Conservation (phyloP, 2,888 invertebrate species). For the Stramonita haemastoma region DNA sequence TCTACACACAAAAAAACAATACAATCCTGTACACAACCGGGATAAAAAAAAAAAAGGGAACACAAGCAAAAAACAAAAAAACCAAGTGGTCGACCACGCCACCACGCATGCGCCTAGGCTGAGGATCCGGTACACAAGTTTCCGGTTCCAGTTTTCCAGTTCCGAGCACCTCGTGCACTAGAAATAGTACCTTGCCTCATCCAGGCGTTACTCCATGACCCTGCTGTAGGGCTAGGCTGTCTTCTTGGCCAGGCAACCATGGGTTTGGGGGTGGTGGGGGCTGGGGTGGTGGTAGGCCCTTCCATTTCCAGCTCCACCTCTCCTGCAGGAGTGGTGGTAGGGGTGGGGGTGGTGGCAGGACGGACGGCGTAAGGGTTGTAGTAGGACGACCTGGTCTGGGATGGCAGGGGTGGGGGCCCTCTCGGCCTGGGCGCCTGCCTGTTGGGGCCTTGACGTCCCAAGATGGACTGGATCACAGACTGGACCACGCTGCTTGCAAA, state of each 20-base stretch:
- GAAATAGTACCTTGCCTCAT: not conserved
- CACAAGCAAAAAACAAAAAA: not conserved
- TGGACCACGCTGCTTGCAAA: too few relatives aligned
- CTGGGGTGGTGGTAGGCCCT: slow-evolving; percentile 9
- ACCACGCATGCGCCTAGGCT: not conserved
- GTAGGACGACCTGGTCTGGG: not conserved
- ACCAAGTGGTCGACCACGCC: not conserved
- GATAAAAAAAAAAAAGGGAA: too few relatives aligned
- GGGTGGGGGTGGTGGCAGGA: not conserved
- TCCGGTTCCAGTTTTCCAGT: not conserved
- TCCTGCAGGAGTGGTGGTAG: not conserved
- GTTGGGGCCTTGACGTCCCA: too few relatives aligned
- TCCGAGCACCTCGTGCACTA: too few relatives aligned
- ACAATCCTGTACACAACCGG: too few relatives aligned
- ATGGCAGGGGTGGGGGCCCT: not conserved
- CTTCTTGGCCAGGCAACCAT: not conserved
- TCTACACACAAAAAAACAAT: too few relatives aligned
- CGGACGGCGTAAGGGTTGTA: not conserved
- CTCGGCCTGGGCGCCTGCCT: too few relatives aligned
- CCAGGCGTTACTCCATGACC: not conserved
- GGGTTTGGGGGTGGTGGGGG: not conserved
- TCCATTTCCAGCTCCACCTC: slow-evolving; percentile 28
- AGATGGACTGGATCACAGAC: too few relatives aligned
- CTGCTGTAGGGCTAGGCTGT: not conserved
- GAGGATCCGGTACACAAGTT: not conserved